phyloP scores from a whole-genome alignment of 1,140 invertebrate species.

The Bactericera cockerelli region DNA sequence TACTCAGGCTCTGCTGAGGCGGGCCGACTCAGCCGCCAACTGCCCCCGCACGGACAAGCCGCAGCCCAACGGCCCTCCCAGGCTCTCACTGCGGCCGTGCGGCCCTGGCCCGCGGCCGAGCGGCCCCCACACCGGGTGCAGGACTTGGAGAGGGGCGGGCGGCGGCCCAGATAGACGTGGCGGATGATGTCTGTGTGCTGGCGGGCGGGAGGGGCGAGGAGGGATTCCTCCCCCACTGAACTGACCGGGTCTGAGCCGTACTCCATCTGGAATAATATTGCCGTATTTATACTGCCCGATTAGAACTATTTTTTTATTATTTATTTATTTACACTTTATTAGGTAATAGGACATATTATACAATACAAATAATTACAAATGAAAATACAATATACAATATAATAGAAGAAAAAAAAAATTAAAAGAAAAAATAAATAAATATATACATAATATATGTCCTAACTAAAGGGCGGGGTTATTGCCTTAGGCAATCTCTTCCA shows the following conservation, averaged over 20 bases:
- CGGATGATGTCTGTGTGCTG: constrained; percentile 55
- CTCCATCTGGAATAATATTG: constrained; percentile 52
- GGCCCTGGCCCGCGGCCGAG: constrained; percentile 49
- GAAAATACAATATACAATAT: too few relatives aligned
- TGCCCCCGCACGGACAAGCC: constrained; percentile 64
- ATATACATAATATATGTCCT: too few relatives aligned
- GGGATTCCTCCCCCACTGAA: constrained; percentile 43
- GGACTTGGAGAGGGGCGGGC: constrained; percentile 47
- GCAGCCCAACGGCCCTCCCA: constrained; percentile 70
- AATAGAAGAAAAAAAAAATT: too few relatives aligned
- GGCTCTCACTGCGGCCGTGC: constrained; percentile 60
- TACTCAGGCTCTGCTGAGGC: too few relatives aligned
- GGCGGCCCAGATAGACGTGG: constrained; percentile 58
- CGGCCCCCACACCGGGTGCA: constrained; percentile 59
- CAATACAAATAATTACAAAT: too few relatives aligned
- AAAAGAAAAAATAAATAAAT: too few relatives aligned
- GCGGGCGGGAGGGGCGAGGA: constrained; percentile 45
- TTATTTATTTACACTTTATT: too few relatives aligned
- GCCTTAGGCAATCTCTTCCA: too few relatives aligned
- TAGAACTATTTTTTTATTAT: too few relatives aligned
- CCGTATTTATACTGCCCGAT: too few relatives aligned
- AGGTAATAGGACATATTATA: too few relatives aligned
- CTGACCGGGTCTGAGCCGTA: constrained; percentile 55
- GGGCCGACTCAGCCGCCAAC: constrained; percentile 44
- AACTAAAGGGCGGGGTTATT: too few relatives aligned